Conservation (phyloP, 2,113 vertebrate species). For the Cryptotis parvus region DNA sequence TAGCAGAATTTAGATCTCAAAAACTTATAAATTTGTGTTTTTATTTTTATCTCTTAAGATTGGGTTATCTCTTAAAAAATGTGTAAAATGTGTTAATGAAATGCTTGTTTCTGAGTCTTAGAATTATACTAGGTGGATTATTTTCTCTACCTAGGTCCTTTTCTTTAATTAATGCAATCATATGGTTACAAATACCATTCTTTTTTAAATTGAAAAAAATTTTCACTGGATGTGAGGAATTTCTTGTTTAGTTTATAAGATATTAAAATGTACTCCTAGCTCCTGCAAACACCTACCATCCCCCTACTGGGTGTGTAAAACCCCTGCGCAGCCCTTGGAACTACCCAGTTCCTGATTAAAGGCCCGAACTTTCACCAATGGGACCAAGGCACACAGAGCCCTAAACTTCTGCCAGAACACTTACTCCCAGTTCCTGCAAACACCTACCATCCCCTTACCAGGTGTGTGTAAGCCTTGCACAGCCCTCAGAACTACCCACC, state of each 20-base stretch:
- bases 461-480: no score
- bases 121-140: not conserved
- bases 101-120: not conserved
- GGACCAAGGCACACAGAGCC: no score
- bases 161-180: not conserved
- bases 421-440: no score
- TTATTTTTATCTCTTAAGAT: conserved; percentile 12
- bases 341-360: no score
- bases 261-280: not conserved
- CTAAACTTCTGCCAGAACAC: no score
- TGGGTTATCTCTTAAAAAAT: no score
- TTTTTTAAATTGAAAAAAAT: not conserved
- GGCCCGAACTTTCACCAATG: no score
- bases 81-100: not conserved
- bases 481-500: no score
- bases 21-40: not conserved
- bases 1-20: not conserved
- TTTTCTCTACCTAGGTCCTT: not conserved
- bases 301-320: no score
- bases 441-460: no score
- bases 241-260: not conserved
- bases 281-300: no score
- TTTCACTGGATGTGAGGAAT: not conserved
- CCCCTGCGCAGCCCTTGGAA: no score
- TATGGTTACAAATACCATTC: not conserved